phyloP scores from a whole-genome alignment of 2,888 invertebrate genomes.

The Volucella inanis region DNA sequence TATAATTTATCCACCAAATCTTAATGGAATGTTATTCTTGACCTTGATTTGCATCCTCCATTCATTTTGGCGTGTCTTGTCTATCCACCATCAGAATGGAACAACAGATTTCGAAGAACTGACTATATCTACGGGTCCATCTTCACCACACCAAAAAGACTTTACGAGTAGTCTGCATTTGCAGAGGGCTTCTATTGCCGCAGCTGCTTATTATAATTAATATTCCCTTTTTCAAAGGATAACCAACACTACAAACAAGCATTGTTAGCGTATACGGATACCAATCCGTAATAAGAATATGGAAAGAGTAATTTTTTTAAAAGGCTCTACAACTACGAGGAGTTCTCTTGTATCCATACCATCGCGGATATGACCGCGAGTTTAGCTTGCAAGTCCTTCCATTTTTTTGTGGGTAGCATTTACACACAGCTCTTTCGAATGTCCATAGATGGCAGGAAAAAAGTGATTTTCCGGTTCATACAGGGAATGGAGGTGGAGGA shows the following conservation, averaged over 20 bases:
- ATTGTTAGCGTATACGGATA: constrained; percentile 15
- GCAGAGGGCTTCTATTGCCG: not conserved
- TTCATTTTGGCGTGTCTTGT: not conserved
- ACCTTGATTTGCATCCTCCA: constrained; percentile 38
- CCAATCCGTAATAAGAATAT: not conserved
- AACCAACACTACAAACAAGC: constrained; percentile 36
- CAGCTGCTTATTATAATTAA: constrained; percentile 50
- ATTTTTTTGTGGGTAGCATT: not conserved
- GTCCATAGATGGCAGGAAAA: constrained; percentile 36
- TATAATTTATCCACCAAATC: constrained; percentile 15
- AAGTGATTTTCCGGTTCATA: constrained; percentile 17
- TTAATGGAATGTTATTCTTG: constrained; percentile 18
- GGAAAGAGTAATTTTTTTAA: constrained; percentile 12
- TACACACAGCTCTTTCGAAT: constrained; percentile 28
- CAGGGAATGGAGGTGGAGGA: not conserved
- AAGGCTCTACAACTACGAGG: constrained; percentile 34
- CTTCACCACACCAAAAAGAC: no score
- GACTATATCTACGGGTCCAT: no score
- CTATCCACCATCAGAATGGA: not conserved
- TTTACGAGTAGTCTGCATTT: not conserved
- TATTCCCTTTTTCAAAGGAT: constrained; percentile 46
- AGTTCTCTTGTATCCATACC: not conserved
- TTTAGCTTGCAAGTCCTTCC: constrained; percentile 31
- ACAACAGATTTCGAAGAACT: not conserved
- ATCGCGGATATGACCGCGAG: constrained; percentile 2